Conservation (phyloP, 2,797 vertebrate genomes). For the Xiphophorus birchmanni region DNA sequence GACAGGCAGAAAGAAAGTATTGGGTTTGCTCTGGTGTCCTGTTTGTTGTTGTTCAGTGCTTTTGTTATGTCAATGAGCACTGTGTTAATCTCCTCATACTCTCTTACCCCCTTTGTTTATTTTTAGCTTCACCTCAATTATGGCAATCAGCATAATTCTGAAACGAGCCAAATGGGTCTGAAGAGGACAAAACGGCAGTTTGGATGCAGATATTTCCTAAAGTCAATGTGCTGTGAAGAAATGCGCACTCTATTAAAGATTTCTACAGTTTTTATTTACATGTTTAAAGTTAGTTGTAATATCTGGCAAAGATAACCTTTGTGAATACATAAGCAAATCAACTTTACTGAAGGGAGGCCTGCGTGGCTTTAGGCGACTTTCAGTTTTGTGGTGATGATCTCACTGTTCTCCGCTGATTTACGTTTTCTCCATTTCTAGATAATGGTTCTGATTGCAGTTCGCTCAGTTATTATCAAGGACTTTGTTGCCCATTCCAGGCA, state of each 20-base stretch:
- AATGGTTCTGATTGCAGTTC: background rate
- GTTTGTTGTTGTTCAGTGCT: background rate
- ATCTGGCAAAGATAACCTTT: background rate
- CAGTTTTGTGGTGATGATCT: no score
- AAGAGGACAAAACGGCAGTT: background rate
- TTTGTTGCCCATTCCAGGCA: background rate
- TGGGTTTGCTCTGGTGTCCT: constrained; percentile 8
- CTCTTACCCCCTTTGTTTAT: background rate
- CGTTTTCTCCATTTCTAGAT: background rate
- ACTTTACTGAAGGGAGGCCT: no score
- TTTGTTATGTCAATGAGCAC: constrained; percentile 46
- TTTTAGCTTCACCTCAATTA: background rate
- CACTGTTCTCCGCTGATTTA: background rate
- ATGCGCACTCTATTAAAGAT: background rate
- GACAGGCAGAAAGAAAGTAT: constrained; percentile 37
- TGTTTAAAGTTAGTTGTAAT: background rate
- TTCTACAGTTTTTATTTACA: background rate
- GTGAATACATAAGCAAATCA: background rate
- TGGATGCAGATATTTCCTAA: background rate
- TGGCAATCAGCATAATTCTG: background rate
- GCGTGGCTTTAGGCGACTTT: no score
- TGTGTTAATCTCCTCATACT: constrained; percentile 21
- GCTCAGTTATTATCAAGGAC: background rate
- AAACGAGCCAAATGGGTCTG: background rate
- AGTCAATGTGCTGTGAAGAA: background rate